Percentiles rank a stretch among this genome's conserved stretches.
phyloP scores from a whole-genome alignment of 2,113 vertebrate species.

The Saguinus midas region DNA sequence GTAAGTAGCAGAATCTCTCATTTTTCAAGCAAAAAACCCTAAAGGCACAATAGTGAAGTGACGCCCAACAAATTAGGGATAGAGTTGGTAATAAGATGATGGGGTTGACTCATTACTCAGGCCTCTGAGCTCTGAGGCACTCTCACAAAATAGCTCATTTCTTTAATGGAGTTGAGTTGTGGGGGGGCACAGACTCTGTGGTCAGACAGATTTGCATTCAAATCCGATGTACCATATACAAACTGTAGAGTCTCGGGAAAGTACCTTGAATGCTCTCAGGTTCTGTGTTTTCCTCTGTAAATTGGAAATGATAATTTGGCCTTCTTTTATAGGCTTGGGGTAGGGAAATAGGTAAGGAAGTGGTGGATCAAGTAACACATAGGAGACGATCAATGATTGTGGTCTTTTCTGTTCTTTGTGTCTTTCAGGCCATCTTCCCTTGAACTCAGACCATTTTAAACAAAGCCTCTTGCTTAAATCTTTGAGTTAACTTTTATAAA shows the following conservation, averaged over 20 bases:
- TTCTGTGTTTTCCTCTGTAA: not conserved
- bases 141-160: not conserved
- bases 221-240: not conserved
- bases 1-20: slow-evolving; percentile 39
- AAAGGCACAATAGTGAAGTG: not conserved
- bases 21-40: slow-evolving; percentile 4
- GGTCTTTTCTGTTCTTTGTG: not conserved
- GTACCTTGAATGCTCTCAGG: not conserved
- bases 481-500: not conserved
- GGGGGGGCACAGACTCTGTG: not conserved
- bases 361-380: too few species aligned
- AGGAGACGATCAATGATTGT: not conserved
- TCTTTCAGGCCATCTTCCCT: not conserved
- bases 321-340: not conserved
- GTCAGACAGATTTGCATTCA: not conserved
- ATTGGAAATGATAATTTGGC: not conserved
- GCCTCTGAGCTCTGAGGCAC: not conserved
- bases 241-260: not conserved
- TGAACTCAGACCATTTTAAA: not conserved
- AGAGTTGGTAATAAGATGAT: not conserved
- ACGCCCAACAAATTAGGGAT: not conserved
- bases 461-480: not conserved
- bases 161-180: not conserved
- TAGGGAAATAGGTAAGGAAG: not conserved
- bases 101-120: not conserved